Conservation (phyloP, 2,888 invertebrate genomes). For the Eupeodes latifasciatus region DNA sequence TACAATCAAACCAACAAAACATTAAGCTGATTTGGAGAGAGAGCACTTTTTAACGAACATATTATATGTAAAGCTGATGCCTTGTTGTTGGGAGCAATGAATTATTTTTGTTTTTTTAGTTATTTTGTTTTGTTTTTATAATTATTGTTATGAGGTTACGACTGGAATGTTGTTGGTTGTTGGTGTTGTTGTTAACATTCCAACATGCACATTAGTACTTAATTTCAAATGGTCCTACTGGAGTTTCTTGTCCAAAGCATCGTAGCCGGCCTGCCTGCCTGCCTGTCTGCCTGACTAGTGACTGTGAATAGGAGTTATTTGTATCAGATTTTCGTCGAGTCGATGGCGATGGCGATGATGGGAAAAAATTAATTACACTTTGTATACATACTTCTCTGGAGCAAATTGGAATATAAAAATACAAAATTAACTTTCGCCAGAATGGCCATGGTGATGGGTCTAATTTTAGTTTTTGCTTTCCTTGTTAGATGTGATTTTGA, state of each 20-base stretch:
- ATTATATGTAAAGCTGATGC: no score
- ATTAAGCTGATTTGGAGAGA: constrained; percentile 18
- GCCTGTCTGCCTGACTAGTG: no score
- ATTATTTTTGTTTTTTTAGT: constrained; percentile 13
- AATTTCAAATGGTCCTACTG: constrained; percentile 29
- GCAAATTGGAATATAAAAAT: constrained; percentile 61
- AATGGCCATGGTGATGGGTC: constrained; percentile 33
- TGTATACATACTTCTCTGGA: constrained; percentile 31
- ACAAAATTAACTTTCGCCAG: constrained; percentile 46
- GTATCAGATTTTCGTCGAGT: background rate
- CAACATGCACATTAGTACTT: constrained; percentile 71
- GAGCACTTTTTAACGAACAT: background rate
- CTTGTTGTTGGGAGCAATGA: constrained; percentile 40
- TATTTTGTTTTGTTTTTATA: constrained; percentile 35
- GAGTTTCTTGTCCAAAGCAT: background rate
- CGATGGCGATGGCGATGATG: background rate
- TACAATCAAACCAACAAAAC: constrained; percentile 26
- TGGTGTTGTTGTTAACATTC: constrained; percentile 64
- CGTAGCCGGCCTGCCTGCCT: no score
- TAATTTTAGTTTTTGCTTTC: background rate
- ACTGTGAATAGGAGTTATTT: background rate
- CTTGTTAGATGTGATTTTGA: background rate
- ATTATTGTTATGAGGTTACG: constrained; percentile 47
- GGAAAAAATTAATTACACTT: constrained; percentile 53
- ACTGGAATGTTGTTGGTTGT: background rate